A percentile compares a stretch with the other conserved stretches of the same genome.
These are phyloP conservation scores for Pollicipes pollicipes DNA, from an alignment of 1,140 invertebrate genomes.

Conservation along the genomic window DNA sequence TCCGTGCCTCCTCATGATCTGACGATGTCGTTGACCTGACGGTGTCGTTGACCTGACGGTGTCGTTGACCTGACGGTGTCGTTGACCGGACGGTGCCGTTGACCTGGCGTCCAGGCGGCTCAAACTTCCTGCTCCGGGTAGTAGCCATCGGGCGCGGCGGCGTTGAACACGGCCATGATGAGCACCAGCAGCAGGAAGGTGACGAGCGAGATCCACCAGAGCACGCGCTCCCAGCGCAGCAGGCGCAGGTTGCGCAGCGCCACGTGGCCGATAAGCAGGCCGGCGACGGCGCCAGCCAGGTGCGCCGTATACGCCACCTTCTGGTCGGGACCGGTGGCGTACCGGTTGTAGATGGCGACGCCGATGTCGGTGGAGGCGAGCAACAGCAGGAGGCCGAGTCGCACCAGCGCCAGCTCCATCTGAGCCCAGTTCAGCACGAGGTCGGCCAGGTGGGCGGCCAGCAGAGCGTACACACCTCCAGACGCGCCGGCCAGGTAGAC, in stretches of 20 bases:
- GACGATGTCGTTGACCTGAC: too few relatives aligned
- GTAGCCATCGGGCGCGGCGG: slow-evolving; percentile 10
- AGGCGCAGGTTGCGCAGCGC: slow-evolving; percentile 73
- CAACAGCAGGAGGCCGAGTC: slow-evolving; percentile 53
- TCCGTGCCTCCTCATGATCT: too few relatives aligned
- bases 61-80: too few relatives aligned
- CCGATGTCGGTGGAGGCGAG: slow-evolving; percentile 55
- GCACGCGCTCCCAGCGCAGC: slow-evolving; percentile 57
- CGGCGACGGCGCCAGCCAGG: slow-evolving; percentile 64
- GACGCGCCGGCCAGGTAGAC: slow-evolving; percentile 35
- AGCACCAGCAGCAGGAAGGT: slow-evolving; percentile 52
- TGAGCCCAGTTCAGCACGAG: slow-evolving; percentile 61
- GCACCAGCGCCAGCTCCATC: slow-evolving; percentile 68
- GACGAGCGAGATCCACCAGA: slow-evolving; percentile 62
- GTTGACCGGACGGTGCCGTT: too few relatives aligned
- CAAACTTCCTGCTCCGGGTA: slow-evolving; percentile 8
- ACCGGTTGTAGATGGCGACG: slow-evolving; percentile 64
- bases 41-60: too few relatives aligned
- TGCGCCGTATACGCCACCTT: slow-evolving; percentile 31
- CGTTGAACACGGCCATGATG: slow-evolving; percentile 11
- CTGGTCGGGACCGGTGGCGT: slow-evolving; percentile 32
- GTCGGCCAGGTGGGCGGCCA: slow-evolving; percentile 39
- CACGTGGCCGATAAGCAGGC: slow-evolving; percentile 77
- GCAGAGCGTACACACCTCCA: too few relatives aligned
- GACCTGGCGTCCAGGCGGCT: too few relatives aligned